Evolutionary conservation across 2,888 invertebrate species (phyloP).

Genomic region (Timema cristinae): DNA sequence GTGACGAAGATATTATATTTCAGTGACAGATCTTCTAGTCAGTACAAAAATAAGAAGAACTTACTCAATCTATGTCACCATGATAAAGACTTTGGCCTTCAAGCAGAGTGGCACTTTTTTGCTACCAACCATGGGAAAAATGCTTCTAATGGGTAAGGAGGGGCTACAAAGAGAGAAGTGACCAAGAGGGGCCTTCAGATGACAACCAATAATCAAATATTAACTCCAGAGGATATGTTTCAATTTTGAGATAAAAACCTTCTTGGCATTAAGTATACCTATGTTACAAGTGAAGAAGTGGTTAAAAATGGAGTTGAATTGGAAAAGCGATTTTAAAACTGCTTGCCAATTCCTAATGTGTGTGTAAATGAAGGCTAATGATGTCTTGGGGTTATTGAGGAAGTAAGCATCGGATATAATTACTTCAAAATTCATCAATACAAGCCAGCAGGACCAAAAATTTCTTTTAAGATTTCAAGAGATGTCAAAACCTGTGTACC

Average conservation of each 20-base stretch:
- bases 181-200: slow-evolving; percentile 10
- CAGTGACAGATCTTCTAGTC: background rate
- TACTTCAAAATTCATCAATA: background rate
- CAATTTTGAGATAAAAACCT: slow-evolving; percentile 5
- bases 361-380: too few relatives aligned
- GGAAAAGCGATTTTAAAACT: background rate
- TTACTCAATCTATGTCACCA: background rate
- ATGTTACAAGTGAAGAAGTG: background rate
- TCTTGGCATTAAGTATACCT: background rate
- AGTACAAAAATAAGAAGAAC: slow-evolving; percentile 3
- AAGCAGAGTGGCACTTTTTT: background rate
- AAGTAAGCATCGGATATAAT: background rate
- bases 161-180: background rate
- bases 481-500: slow-evolving; percentile 8
- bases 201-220: slow-evolving; percentile 9
- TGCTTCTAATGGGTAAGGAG: background rate
- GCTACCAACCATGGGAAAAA: background rate
- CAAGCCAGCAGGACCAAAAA: background rate
- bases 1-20: slow-evolving; percentile 6
- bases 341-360: background rate
- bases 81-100: background rate
- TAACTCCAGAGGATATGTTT: background rate
- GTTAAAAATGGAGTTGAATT: slow-evolving; percentile 8
- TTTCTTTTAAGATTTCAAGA: slow-evolving; percentile 8
- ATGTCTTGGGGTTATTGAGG: slow-evolving; percentile 2